Percentiles rank a stretch among this genome's conserved stretches.
These are phyloP conservation scores for Sarcophaga carnaria DNA, from an alignment of 2,888 invertebrate genomes.

Conservation along the genomic window DNA sequence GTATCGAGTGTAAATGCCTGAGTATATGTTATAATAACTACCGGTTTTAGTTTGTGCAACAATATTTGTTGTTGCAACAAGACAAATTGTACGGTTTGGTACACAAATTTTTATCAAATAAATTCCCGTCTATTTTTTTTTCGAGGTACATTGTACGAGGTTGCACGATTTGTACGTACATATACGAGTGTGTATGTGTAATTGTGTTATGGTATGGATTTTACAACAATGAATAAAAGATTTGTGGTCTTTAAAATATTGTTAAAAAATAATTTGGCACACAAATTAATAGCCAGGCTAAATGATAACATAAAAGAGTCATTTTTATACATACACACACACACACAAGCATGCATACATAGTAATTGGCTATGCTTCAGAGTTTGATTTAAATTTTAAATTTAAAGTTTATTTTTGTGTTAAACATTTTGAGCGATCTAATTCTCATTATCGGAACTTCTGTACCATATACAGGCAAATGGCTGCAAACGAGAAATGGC, in stretches of 20 bases:
- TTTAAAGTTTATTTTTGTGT: no score
- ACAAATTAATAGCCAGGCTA: conserved; percentile 45
- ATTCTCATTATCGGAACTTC: no score
- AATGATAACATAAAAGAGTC: conserved; percentile 26
- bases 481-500: no score
- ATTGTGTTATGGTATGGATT: not conserved
- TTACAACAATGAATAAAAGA: conserved; percentile 55
- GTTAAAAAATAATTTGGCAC: conserved; percentile 61
- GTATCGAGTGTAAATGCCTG: not conserved
- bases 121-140: conserved; percentile 5
- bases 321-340: no score
- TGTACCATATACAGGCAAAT: no score
- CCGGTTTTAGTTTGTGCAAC: conserved; percentile 68
- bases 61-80: conserved; percentile 57
- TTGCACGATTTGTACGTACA: not conserved
- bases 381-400: conserved; percentile 11
- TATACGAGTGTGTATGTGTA: conserved; percentile 9
- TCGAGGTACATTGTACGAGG: not conserved
- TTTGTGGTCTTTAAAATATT: conserved; percentile 65
- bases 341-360: not conserved
- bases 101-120: conserved; percentile 53
- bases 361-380: conserved; percentile 21
- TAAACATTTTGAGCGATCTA: no score
- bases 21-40: conserved; percentile 66
- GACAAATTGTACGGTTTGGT: conserved; percentile 61